Evolutionary conservation across 2,113 vertebrate species (phyloP).

Genomic region (Ptyas mucosa): DNA sequence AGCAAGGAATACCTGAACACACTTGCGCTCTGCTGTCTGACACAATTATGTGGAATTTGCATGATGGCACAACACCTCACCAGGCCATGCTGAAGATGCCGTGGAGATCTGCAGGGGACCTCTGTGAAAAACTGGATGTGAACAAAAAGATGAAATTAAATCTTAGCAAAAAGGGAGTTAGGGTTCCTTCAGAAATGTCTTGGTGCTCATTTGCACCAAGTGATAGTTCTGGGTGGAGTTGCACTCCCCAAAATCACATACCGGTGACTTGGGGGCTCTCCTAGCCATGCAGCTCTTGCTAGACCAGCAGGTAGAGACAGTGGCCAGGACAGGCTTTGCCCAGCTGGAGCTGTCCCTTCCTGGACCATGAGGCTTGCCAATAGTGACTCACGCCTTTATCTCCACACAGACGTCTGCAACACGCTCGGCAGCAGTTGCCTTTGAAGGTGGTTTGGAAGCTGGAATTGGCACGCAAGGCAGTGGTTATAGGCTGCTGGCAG

Average conservation of each 20-base stretch:
- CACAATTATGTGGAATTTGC: neutral
- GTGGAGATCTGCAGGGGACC: neutral
- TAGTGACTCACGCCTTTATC: neutral
- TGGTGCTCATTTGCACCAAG: neutral
- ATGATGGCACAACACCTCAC: neutral
- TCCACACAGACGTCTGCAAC: neutral
- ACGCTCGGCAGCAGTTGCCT: neutral
- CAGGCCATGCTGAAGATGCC: neutral
- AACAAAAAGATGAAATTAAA: neutral
- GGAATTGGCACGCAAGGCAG: neutral
- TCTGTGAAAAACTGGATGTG: neutral
- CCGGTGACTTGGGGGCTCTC: neutral
- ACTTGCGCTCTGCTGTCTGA: neutral
- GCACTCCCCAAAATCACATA: neutral
- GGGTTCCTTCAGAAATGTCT: neutral
- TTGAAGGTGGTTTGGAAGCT: neutral
- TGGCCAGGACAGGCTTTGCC: neutral
- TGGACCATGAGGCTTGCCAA: neutral
- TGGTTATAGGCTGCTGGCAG: neutral
- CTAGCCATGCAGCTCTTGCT: neutral
- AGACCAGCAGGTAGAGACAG: neutral
- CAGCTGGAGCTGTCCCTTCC: neutral
- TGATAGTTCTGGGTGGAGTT: neutral
- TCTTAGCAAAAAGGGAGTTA: neutral
- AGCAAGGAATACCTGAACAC: neutral